These are phyloP conservation scores for Scolanthus callimorphus DNA, from an alignment of 92 coral and sea anemone species.

Conservation along the genomic window DNA sequence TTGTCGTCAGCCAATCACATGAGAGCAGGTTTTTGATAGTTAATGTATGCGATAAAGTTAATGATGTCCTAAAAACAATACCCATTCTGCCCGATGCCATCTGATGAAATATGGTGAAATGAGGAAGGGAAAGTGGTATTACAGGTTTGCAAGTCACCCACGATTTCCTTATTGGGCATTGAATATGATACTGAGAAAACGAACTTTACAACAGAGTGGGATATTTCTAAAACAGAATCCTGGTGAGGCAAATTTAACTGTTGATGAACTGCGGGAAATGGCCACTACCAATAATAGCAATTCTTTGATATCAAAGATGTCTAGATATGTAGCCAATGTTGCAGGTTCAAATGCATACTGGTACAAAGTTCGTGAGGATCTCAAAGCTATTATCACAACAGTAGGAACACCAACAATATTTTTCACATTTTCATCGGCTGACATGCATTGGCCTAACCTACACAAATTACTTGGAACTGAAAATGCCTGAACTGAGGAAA, in stretches of 20 bases:
- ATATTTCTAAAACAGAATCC: too few species aligned
- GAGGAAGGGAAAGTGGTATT: constrained; percentile 42
- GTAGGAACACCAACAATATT: constrained; percentile 46
- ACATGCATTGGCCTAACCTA: constrained; percentile 57
- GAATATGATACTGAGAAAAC: constrained; percentile 49
- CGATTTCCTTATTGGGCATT: constrained; percentile 55
- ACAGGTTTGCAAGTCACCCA: constrained; percentile 51
- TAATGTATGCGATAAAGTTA: too few species aligned
- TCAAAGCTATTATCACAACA: constrained; percentile 45
- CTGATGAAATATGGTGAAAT: constrained; percentile 36
- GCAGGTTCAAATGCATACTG: constrained; percentile 53
- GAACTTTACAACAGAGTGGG: constrained; percentile 59
- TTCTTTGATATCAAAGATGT: constrained; percentile 49
- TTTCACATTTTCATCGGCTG: constrained; percentile 51
- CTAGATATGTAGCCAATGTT: constrained; percentile 55
- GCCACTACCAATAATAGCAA: constrained; percentile 32
- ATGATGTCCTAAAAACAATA: too few species aligned
- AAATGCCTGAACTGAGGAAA: constrained; percentile 25
- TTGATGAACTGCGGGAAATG: constrained; percentile 62
- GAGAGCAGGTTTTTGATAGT: too few species aligned
- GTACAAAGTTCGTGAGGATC: constrained; percentile 47
- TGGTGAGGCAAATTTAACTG: constrained; percentile 44
- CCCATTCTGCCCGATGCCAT: too few species aligned
- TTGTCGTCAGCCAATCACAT: too few species aligned
- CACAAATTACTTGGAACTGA: constrained; percentile 26